These are phyloP conservation scores for Acanthococcus lagerstroemiae DNA, from an alignment of 2,888 invertebrate species.

Conservation along the genomic window DNA sequence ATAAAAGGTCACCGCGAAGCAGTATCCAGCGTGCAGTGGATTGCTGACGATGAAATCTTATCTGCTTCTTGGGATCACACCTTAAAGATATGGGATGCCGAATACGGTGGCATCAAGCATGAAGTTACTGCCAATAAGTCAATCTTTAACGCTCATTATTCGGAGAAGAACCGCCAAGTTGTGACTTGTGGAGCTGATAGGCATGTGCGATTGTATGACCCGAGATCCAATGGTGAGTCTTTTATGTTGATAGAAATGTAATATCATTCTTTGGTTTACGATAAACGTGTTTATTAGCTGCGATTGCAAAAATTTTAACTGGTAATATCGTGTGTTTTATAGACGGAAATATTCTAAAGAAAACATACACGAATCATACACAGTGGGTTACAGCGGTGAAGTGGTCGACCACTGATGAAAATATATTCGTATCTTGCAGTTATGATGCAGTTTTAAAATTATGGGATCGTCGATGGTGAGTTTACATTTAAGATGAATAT, in stretches of 20 bases:
- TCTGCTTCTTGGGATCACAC: slow-evolving; percentile 95
- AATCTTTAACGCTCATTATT: slow-evolving; percentile 77
- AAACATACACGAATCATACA: slow-evolving; percentile 75
- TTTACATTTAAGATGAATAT: no score
- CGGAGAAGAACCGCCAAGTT: slow-evolving; percentile 59
- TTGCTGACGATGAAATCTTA: slow-evolving; percentile 60
- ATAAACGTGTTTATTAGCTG: background rate
- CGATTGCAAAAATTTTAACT: no score
- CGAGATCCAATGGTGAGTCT: slow-evolving; percentile 65
- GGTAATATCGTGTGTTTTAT: no score
- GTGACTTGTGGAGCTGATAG: slow-evolving; percentile 85
- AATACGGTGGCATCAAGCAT: slow-evolving; percentile 68
- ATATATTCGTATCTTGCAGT: slow-evolving; percentile 83
- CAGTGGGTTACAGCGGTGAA: slow-evolving; percentile 85
- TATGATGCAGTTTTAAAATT: slow-evolving; percentile 85
- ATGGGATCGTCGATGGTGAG: slow-evolving; percentile 86
- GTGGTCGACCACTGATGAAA: slow-evolving; percentile 75
- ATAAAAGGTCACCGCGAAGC: slow-evolving; percentile 88
- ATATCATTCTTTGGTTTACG: no score
- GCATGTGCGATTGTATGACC: slow-evolving; percentile 83
- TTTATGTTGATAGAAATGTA: background rate
- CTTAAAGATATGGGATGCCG: slow-evolving; percentile 85
- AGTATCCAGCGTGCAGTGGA: slow-evolving; percentile 76
- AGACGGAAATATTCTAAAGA: slow-evolving; percentile 81
- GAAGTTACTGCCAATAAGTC: slow-evolving; percentile 81